Conservation (phyloP, 2,888 invertebrate species). For the Furcula furcula region DNA sequence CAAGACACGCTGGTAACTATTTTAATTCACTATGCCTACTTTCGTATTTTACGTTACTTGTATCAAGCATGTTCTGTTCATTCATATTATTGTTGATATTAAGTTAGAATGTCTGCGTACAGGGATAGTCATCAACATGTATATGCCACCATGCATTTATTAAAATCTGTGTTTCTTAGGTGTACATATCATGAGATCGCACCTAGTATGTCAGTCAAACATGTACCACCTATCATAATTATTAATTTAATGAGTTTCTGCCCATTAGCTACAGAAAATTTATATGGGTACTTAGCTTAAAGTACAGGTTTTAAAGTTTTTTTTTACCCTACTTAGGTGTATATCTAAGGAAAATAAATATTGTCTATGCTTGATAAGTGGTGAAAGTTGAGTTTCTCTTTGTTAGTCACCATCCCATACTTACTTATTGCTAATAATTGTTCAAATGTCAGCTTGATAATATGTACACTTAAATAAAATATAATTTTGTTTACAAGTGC, state of each 20-base stretch:
- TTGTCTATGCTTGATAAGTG: constrained; percentile 23
- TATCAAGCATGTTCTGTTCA: constrained; percentile 36
- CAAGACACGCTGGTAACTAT: constrained; percentile 71
- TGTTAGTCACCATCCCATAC: constrained; percentile 14
- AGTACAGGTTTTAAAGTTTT: no score
- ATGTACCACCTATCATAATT: constrained; percentile 14
- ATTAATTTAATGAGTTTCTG: constrained; percentile 5
- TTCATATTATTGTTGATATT: constrained; percentile 44
- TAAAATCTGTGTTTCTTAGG: constrained; percentile 13
- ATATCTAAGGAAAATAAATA: constrained; percentile 1
- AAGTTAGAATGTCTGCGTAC: constrained; percentile 16
- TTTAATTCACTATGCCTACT: constrained; percentile 25
- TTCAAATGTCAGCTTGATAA: background rate
- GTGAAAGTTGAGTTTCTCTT: constrained; percentile 48
- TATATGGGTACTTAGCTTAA: no score
- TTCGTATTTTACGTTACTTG: constrained; percentile 14
- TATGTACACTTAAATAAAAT: background rate
- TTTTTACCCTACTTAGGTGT: no score
- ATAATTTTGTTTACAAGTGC: no score
- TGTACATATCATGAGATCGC: constrained; percentile 12
- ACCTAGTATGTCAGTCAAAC: constrained; percentile 16
- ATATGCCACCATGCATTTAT: constrained; percentile 26
- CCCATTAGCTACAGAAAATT: no score
- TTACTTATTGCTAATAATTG: constrained; percentile 29
- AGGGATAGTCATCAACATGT: constrained; percentile 32